phyloP scores from a whole-genome alignment of 2,113 vertebrate genomes.

The Calcarius ornatus region DNA sequence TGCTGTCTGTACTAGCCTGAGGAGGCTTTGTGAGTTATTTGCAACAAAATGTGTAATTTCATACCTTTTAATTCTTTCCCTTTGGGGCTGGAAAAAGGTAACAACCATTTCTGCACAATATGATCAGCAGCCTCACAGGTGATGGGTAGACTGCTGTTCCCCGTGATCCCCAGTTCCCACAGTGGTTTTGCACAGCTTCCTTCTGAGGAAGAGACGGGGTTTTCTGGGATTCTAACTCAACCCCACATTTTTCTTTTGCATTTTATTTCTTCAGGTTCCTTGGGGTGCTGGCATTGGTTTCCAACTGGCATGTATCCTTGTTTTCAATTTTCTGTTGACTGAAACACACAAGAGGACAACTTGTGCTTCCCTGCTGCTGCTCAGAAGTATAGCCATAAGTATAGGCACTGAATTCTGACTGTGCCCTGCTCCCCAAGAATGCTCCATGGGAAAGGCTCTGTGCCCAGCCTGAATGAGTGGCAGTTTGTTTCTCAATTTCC shows the following conservation, averaged over 20 bases:
- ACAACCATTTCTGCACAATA: neutral
- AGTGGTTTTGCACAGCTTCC: fast-evolving
- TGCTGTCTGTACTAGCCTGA: neutral
- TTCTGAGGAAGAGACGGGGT: neutral
- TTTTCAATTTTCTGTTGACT: neutral
- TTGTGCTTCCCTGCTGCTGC: neutral
- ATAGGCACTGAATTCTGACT: neutral
- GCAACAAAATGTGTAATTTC: neutral
- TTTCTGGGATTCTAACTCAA: neutral
- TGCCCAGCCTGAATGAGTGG: neutral
- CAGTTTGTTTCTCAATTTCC: neutral
- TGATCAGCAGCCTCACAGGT: neutral
- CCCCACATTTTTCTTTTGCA: neutral
- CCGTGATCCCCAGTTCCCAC: neutral
- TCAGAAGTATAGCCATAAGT: neutral
- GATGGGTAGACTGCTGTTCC: neutral
- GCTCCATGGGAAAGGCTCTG: neutral
- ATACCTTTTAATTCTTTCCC: neutral
- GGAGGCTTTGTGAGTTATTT: slow-evolving; percentile 10
- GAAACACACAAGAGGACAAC: neutral
- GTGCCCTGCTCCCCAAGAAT: neutral
- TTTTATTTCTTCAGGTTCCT: neutral
- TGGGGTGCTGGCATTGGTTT: neutral
- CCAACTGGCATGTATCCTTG: neutral
- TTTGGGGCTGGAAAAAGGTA: neutral